phyloP scores from a whole-genome alignment of 2,113 vertebrate species.

The Stictonetta naevosa region DNA sequence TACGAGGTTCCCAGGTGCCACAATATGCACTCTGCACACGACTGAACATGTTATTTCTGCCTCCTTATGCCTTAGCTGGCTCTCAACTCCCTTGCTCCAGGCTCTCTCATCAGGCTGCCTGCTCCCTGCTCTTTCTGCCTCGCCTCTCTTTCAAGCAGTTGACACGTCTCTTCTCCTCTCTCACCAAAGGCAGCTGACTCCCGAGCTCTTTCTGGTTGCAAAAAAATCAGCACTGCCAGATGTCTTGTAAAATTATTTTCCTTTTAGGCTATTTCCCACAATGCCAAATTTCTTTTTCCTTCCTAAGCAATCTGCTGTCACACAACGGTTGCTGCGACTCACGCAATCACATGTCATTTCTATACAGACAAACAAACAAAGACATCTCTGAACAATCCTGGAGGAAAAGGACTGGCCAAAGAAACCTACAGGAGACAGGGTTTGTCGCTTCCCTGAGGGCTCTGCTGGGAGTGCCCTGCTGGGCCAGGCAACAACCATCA shows the following conservation, averaged over 20 bases:
- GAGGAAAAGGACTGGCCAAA: background rate
- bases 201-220: background rate
- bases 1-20: background rate
- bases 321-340: background rate
- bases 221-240: conserved; percentile 28
- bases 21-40: background rate
- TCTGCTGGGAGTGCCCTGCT: background rate
- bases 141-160: background rate
- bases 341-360: background rate
- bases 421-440: background rate
- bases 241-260: conserved; percentile 47
- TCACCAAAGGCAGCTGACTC: conserved; percentile 1
- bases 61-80: background rate
- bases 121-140: background rate
- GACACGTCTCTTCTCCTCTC: background rate
- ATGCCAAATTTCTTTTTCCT: conserved; percentile 8
- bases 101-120: background rate
- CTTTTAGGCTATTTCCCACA: conserved; percentile 26
- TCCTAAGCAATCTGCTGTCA: background rate
- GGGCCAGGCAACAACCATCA: background rate
- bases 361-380: conserved; percentile 14
- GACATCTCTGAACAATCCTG: background rate
- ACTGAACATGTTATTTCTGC: background rate
- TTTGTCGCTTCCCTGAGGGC: background rate
- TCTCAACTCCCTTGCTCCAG: background rate